These are phyloP conservation scores for Chionoecetes opilio DNA, from an alignment of 1,140 invertebrate genomes.

Conservation along the genomic window DNA sequence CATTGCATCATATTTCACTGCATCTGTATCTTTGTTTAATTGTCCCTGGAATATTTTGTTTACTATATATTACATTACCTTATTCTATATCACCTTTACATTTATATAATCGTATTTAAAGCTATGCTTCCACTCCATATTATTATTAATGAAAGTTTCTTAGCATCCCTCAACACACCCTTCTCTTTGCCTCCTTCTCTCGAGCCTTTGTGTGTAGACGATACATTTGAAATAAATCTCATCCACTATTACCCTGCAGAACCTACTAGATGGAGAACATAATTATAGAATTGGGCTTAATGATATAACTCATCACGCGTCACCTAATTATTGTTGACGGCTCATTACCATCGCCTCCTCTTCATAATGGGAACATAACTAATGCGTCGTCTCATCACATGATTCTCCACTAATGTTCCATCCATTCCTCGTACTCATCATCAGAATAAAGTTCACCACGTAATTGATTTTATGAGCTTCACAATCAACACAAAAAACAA, in stretches of 20 bases:
- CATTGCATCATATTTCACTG: too few species aligned
- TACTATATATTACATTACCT: too few species aligned
- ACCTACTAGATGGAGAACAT: not conserved
- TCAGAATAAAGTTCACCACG: not conserved
- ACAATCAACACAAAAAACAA: too few species aligned
- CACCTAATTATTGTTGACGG: not conserved
- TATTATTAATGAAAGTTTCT: too few species aligned
- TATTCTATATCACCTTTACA: too few species aligned
- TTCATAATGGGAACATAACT: not conserved
- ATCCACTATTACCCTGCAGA: not conserved
- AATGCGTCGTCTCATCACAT: not conserved
- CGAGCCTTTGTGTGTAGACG: not conserved
- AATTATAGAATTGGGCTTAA: not conserved
- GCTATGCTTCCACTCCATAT: too few species aligned
- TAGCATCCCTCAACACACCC: too few species aligned
- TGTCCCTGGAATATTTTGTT: not conserved
- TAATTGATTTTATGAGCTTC: not conserved
- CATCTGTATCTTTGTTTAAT: not conserved
- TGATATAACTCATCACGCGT: constrained; percentile 15
- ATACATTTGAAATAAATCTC: not conserved
- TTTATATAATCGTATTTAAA: too few species aligned
- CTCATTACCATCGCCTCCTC: not conserved
- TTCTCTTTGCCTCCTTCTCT: not conserved
- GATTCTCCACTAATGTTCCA: not conserved
- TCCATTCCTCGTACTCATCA: not conserved